These are phyloP conservation scores for Eupithecia centaureata DNA, from an alignment of 2,888 invertebrate species.

Conservation along the genomic window DNA sequence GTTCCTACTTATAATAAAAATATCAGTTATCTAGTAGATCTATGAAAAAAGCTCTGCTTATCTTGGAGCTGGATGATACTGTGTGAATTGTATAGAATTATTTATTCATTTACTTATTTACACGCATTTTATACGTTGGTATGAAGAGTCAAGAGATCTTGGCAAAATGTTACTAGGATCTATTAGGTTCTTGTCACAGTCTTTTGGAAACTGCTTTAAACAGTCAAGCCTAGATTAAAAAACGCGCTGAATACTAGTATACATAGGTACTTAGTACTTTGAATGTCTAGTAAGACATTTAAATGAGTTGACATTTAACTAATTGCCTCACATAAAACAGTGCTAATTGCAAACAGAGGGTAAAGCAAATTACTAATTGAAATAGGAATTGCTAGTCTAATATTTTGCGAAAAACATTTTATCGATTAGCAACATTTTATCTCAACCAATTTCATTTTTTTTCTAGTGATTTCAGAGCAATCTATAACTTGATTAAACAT, in stretches of 20 bases:
- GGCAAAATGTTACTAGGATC: neutral
- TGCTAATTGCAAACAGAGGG: neutral
- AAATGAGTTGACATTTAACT: conserved; percentile 12
- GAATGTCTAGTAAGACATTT: too few species aligned
- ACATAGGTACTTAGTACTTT: neutral
- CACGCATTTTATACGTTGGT: too few species aligned
- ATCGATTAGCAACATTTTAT: neutral
- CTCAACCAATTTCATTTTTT: neutral
- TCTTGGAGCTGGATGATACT: too few species aligned
- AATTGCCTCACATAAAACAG: conserved; percentile 4
- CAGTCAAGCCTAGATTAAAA: neutral
- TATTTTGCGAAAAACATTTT: neutral
- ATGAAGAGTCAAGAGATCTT: neutral
- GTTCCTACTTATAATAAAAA: too few species aligned
- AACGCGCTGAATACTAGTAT: neutral
- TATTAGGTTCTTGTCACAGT: neutral
- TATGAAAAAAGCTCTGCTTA: too few species aligned
- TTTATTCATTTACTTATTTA: too few species aligned
- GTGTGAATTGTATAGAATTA: too few species aligned
- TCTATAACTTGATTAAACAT: conserved; percentile 32
- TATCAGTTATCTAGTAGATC: too few species aligned
- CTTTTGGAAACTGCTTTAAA: neutral
- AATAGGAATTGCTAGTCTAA: neutral
- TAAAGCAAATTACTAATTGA: neutral
- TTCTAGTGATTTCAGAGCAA: conserved; percentile 19